phyloP scores from a whole-genome alignment of 2,797 vertebrate species.

The Coendou prehensilis region DNA sequence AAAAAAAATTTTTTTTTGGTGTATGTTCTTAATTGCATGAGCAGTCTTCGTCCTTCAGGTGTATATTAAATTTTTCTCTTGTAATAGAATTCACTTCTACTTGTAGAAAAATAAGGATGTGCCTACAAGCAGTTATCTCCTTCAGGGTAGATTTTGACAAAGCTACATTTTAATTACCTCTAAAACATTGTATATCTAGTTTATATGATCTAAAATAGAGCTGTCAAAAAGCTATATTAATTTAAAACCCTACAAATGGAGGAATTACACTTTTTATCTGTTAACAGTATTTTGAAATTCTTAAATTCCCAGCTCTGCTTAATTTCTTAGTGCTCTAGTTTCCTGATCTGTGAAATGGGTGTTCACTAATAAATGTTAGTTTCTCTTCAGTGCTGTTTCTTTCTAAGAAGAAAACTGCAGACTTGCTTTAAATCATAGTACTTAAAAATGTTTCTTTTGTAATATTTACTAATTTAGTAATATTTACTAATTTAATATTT shows the following conservation, averaged over 20 bases:
- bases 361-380: not conserved
- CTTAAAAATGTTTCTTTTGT: not conserved
- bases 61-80: not conserved
- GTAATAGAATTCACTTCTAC: not conserved
- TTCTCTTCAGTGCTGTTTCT: not conserved
- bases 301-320: not conserved
- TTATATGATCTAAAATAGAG: not conserved
- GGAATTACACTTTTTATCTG: not conserved
- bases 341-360: not conserved
- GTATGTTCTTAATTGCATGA: fast-evolving
- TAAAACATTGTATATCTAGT: not conserved
- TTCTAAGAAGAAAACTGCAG: not conserved
- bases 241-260: not conserved
- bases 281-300: not conserved
- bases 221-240: not conserved
- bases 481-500: not conserved
- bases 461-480: not conserved
- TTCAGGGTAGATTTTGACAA: not conserved
- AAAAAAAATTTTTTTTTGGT: not conserved
- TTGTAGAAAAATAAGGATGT: not conserved
- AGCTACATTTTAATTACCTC: not conserved
- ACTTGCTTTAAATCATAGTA: not conserved
- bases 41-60: not conserved
- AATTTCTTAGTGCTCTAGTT: not conserved
- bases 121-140: not conserved